Conservation (phyloP, 2,888 invertebrate species). For the Melitaea athalia region DNA sequence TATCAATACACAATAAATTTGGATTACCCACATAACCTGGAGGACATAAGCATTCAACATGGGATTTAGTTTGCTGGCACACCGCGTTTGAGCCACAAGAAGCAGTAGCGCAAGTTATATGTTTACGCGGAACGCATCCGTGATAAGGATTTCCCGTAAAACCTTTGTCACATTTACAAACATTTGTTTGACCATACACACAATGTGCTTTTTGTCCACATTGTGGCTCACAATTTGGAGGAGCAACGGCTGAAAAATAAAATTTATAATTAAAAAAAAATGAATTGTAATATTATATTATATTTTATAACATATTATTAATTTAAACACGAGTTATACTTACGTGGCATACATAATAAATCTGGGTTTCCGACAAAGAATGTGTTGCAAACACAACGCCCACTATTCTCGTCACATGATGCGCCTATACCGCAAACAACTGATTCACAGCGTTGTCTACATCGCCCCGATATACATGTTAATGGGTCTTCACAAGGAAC, state of each 20-base stretch:
- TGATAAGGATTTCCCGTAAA: slow-evolving; percentile 94
- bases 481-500: slow-evolving; percentile 90
- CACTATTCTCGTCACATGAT: slow-evolving; percentile 89
- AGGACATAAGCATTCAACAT: slow-evolving; percentile 91
- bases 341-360: slow-evolving; percentile 94
- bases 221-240: slow-evolving; percentile 89
- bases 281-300: neutral
- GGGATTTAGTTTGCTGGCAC: slow-evolving; percentile 88
- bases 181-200: slow-evolving; percentile 88
- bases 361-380: slow-evolving; percentile 95
- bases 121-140: slow-evolving; percentile 87
- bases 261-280: neutral
- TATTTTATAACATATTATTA: too few relatives aligned
- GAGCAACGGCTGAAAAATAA: slow-evolving; percentile 85
- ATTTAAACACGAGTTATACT: slow-evolving; percentile 65
- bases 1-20: slow-evolving; percentile 91
- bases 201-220: slow-evolving; percentile 94
- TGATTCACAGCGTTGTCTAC: slow-evolving; percentile 93
- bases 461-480: slow-evolving; percentile 93
- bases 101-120: slow-evolving; percentile 86
- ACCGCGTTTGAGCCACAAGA: slow-evolving; percentile 90
- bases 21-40: slow-evolving; percentile 94
- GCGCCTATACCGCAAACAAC: slow-evolving; percentile 95
- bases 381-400: slow-evolving; percentile 92
- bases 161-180: slow-evolving; percentile 92